Conservation (phyloP, 2,888 invertebrate genomes). For the Campaea margaritaria region DNA sequence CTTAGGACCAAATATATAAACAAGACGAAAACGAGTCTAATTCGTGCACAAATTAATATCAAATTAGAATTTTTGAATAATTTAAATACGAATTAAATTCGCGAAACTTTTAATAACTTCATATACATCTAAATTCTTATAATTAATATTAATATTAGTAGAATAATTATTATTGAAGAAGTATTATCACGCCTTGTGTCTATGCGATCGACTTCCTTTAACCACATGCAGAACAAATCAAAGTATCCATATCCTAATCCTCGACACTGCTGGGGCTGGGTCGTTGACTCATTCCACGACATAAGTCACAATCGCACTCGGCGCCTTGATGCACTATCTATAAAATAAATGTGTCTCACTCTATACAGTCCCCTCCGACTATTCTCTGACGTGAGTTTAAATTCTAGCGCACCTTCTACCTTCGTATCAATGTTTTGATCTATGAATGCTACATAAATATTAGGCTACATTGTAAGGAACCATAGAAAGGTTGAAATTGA, state of each 20-base stretch:
- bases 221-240: conserved; percentile 56
- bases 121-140: no score
- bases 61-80: no score
- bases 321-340: conserved; percentile 62
- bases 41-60: no score
- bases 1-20: no score
- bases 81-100: no score
- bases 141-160: neutral
- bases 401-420: neutral
- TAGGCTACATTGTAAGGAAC: neutral
- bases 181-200: conserved; percentile 5
- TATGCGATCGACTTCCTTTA: conserved; percentile 47
- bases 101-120: no score
- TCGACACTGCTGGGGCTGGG: conserved; percentile 51
- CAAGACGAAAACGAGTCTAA: no score
- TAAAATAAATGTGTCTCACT: conserved; percentile 57
- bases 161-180: neutral
- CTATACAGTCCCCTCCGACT: conserved; percentile 12
- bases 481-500: conserved; percentile 6
- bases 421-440: conserved; percentile 22
- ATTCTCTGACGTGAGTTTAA: neutral
- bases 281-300: conserved; percentile 70
- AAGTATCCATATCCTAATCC: conserved; percentile 71
- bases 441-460: conserved; percentile 7
- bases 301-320: conserved; percentile 67